Conservation (phyloP, 2,113 vertebrate genomes). For the Neogobius melanostomus region DNA sequence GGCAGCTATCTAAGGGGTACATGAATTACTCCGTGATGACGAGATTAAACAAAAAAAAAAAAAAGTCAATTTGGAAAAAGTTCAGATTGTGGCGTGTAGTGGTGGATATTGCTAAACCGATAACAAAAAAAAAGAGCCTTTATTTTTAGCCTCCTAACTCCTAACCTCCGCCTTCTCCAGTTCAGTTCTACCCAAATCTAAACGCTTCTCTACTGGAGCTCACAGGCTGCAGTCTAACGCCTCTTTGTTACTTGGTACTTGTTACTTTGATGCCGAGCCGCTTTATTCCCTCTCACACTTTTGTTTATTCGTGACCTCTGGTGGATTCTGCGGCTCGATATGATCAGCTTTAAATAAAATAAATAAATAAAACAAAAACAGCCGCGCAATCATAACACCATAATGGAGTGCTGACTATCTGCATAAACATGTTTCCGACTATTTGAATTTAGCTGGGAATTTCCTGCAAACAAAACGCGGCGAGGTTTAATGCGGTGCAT, state of each 20-base stretch:
- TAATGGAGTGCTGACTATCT: background rate
- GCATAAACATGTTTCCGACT: background rate
- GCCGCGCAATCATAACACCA: background rate
- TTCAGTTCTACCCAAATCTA: too few species aligned
- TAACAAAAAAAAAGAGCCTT: constrained; percentile 2
- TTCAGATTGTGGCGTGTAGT: background rate
- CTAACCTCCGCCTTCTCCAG: too few species aligned
- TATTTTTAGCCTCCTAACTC: too few species aligned
- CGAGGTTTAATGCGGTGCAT: constrained; percentile 6
- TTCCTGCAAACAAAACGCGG: background rate
- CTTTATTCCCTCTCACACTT: background rate
- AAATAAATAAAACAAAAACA: background rate
- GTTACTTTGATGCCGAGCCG: constrained; percentile 4
- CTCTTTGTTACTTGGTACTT: too few species aligned
- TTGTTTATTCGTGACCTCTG: constrained; percentile 6
- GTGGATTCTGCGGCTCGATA: background rate
- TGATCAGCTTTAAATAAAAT: background rate
- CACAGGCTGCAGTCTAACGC: too few species aligned
- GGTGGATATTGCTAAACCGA: constrained; percentile 5
- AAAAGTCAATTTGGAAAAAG: constrained; percentile 9
- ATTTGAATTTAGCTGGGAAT: background rate
- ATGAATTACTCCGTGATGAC: constrained; percentile 8
- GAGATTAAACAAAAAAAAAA: constrained; percentile 5
- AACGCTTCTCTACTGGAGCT: too few species aligned
- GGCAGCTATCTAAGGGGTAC: constrained; percentile 6